Conservation (phyloP, 2,797 vertebrate genomes). For the Hoplostethus mediterraneus region DNA sequence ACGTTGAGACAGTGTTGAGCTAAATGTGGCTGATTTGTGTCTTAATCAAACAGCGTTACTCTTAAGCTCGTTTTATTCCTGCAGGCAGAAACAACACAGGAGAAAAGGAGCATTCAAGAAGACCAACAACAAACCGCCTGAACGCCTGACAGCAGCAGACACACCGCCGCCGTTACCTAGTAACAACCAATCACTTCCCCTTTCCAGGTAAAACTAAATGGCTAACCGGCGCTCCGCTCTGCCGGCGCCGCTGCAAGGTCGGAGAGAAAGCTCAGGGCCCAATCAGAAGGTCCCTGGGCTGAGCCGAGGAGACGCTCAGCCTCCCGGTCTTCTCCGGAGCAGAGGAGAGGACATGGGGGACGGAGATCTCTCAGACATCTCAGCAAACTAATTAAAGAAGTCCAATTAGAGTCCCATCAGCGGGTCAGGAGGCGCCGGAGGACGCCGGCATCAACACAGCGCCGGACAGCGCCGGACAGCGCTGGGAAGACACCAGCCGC, state of each 20-base stretch:
- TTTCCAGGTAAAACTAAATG: constrained; percentile 43
- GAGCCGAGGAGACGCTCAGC: constrained; percentile 42
- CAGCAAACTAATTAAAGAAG: constrained; percentile 72
- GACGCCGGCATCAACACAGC: constrained; percentile 47
- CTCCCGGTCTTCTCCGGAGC: constrained; percentile 38
- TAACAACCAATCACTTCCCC: constrained; percentile 21
- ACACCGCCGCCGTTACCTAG: constrained; percentile 42
- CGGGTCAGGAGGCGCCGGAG: constrained; percentile 42
- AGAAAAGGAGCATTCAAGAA: constrained; percentile 23
- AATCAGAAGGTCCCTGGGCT: constrained; percentile 66
- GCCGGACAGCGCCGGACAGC: neutral
- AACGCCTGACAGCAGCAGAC: constrained; percentile 35
- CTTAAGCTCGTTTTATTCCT: constrained; percentile 38
- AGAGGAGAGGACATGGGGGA: constrained; percentile 22
- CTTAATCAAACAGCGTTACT: constrained; percentile 57
- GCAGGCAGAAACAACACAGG: neutral
- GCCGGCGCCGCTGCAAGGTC: constrained; percentile 36
- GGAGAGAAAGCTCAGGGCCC: constrained; percentile 57
- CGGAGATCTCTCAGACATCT: constrained; percentile 42
- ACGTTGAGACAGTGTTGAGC: constrained; percentile 37
- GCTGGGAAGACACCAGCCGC: constrained; percentile 19
- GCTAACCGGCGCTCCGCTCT: constrained; percentile 13
- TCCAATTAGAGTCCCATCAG: constrained; percentile 75
- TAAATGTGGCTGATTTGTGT: constrained; percentile 55
- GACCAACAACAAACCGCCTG: constrained; percentile 48